Evolutionary conservation across 2,888 invertebrate species (phyloP).

Genomic region (Tineola bisselliella): DNA sequence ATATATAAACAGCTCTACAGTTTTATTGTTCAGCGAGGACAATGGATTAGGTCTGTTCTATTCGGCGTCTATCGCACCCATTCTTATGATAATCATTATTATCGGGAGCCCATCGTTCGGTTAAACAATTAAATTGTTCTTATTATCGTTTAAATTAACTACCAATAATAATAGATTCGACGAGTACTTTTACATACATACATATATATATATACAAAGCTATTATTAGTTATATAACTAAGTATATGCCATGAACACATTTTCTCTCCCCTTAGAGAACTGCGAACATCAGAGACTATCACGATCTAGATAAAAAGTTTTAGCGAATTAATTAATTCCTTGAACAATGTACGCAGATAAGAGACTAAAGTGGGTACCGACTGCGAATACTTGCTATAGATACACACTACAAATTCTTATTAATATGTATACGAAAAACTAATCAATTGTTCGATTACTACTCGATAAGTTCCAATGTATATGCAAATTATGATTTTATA

Average conservation of each 20-base stretch:
- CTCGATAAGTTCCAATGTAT: too few species aligned
- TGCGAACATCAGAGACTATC: background rate
- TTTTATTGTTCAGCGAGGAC: background rate
- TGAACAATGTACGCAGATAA: background rate
- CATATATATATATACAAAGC: background rate
- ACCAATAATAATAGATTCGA: too few species aligned
- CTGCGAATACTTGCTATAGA: background rate
- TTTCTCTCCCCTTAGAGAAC: background rate
- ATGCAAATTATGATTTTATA: too few species aligned
- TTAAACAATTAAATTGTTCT: background rate
- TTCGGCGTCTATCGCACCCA: background rate
- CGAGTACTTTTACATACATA: background rate
- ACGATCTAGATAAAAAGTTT: background rate
- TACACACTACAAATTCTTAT: too few species aligned
- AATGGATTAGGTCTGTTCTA: background rate
- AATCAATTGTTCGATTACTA: too few species aligned
- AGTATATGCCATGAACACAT: background rate
- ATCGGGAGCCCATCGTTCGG: background rate
- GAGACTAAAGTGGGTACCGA: background rate
- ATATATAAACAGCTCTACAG: too few species aligned
- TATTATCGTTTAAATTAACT: background rate
- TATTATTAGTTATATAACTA: background rate
- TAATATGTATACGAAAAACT: too few species aligned
- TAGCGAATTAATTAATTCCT: background rate
- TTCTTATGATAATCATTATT: slow-evolving; percentile 1